Conservation (phyloP, 1,140 invertebrate genomes). For the Plectrocnemia conspersa region DNA sequence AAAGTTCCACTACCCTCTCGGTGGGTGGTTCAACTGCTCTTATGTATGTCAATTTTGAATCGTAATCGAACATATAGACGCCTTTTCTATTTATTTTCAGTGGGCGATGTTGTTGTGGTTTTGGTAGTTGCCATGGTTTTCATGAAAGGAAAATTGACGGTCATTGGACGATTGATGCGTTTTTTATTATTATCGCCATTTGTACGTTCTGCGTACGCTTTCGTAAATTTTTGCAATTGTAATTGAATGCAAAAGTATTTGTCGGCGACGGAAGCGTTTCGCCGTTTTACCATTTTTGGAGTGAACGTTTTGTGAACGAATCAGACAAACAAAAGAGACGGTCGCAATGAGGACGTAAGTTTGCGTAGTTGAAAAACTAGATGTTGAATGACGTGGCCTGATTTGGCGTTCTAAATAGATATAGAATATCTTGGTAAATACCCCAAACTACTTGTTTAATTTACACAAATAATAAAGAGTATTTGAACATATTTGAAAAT, state of each 20-base stretch:
- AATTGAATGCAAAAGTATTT: conserved; percentile 2
- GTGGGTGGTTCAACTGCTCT: neutral
- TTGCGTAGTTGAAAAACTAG: neutral
- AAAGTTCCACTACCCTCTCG: too few species aligned
- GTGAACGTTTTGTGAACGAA: conserved; percentile 22
- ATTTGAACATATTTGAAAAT: too few species aligned
- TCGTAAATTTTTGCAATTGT: neutral
- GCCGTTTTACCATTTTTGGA: conserved; percentile 30
- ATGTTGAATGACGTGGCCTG: neutral
- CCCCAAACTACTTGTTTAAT: too few species aligned
- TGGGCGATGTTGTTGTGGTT: conserved; percentile 8
- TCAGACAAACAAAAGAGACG: neutral
- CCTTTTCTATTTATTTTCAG: neutral
- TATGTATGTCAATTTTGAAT: neutral
- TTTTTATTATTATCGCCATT: neutral
- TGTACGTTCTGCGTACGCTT: neutral
- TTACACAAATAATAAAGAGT: too few species aligned
- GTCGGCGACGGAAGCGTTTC: conserved; percentile 22
- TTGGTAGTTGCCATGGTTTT: neutral
- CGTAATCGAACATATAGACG: neutral
- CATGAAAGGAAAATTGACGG: neutral
- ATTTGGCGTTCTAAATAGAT: too few species aligned
- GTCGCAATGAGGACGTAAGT: conserved; percentile 20
- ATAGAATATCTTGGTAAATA: too few species aligned
- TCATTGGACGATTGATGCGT: neutral